A percentile compares a stretch with the other conserved stretches of the same genome.
These are phyloP conservation scores for Bombycilla garrulus DNA, from an alignment of 2,113 vertebrate genomes.

Conservation along the genomic window DNA sequence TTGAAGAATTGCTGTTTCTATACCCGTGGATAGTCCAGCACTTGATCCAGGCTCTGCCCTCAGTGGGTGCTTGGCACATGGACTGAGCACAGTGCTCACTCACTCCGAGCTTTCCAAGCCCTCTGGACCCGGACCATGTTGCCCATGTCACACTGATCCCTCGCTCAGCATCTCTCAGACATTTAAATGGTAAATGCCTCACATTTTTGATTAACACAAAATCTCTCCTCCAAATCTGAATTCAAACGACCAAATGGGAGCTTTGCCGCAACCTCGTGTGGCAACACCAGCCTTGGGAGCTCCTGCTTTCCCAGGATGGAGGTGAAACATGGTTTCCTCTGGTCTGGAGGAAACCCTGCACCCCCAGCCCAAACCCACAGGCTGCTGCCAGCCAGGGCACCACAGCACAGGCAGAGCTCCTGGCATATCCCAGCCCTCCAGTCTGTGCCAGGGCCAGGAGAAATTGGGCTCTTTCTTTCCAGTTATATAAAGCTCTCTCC, in stretches of 20 bases:
- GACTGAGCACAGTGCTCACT: not conserved
- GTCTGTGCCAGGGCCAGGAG: not conserved
- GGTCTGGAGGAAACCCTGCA: not conserved
- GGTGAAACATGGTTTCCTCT: not conserved
- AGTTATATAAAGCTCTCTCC: not conserved
- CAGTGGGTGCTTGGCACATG: accelerated
- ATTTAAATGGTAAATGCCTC: not conserved
- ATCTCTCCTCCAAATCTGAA: not conserved
- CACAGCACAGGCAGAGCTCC: not conserved
- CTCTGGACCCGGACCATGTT: not conserved
- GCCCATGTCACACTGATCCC: not conserved
- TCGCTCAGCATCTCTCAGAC: not conserved
- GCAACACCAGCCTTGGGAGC: not conserved
- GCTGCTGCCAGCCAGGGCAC: not conserved
- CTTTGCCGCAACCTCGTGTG: not conserved
- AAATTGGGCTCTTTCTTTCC: not conserved
- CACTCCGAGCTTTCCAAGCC: not conserved
- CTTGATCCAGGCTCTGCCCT: not conserved
- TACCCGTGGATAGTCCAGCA: not conserved
- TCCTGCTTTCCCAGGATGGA: not conserved
- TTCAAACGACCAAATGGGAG: not conserved
- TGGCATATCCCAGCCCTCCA: not conserved
- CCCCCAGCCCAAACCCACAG: not conserved
- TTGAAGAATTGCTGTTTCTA: not conserved
- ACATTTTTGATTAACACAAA: not conserved